Percentiles rank a stretch among this genome's conserved stretches.
These are phyloP conservation scores for Penaeus chinensis DNA, from an alignment of 1,140 invertebrate genomes.

Conservation along the genomic window DNA sequence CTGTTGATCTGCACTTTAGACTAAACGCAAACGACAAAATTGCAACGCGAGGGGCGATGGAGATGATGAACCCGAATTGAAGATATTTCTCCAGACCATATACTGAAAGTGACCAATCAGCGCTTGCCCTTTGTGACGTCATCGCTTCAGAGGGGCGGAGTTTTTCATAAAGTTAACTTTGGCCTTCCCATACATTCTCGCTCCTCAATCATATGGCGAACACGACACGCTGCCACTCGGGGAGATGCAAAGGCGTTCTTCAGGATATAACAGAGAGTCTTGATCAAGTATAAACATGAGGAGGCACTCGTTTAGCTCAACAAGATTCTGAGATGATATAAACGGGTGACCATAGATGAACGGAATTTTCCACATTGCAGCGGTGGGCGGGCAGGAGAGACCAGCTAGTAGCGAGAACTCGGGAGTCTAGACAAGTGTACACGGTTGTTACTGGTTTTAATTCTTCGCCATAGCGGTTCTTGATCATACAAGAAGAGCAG, in stretches of 20 bases:
- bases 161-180: too few species aligned
- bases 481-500: too few species aligned
- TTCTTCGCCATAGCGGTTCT: background rate
- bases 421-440: conserved; percentile 15
- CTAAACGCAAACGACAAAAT: background rate
- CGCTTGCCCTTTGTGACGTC: conserved; percentile 17
- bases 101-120: conserved; percentile 30
- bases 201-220: conserved; percentile 1
- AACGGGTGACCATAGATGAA: conserved; percentile 45
- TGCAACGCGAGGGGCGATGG: background rate
- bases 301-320: background rate
- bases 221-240: too few species aligned
- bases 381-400: conserved; percentile 1
- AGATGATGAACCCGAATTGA: background rate
- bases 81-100: conserved; percentile 26
- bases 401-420: background rate
- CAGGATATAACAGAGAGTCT: too few species aligned
- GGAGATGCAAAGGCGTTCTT: too few species aligned
- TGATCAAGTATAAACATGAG: background rate
- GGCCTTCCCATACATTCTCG: conserved; percentile 18
- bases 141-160: background rate
- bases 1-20: background rate
- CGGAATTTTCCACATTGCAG: conserved; percentile 52
- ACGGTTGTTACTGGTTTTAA: conserved; percentile 8
- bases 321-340: conserved; percentile 27